Conservation (phyloP, 2,888 invertebrate genomes). For the Theodoxus fluviatilis region DNA sequence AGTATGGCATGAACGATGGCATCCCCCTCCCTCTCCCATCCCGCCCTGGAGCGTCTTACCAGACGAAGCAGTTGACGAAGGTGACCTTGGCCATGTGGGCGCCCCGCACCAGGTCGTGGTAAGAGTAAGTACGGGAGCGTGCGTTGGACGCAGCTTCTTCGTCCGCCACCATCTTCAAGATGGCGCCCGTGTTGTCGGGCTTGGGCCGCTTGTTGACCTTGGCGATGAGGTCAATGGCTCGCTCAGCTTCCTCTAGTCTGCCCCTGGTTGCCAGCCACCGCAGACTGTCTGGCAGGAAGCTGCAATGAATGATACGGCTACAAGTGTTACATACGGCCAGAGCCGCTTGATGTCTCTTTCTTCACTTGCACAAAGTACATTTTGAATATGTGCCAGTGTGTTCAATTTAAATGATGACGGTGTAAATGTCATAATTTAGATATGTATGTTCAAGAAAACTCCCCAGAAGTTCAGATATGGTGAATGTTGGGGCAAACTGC, state of each 20-base stretch:
- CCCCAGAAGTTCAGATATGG: too few relatives aligned
- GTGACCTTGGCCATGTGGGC: too few relatives aligned
- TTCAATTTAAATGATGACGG: not conserved
- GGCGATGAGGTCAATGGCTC: slow-evolving; percentile 36
- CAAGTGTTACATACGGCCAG: too few relatives aligned
- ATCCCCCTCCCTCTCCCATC: too few relatives aligned
- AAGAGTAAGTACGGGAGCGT: too few relatives aligned
- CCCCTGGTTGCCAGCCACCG: slow-evolving; percentile 43
- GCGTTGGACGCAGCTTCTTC: too few relatives aligned
- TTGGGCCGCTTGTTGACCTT: slow-evolving; percentile 36
- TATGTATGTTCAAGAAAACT: not conserved
- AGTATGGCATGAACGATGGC: too few relatives aligned
- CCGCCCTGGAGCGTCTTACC: too few relatives aligned
- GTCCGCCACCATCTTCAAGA: slow-evolving; percentile 27
- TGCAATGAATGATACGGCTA: slow-evolving; percentile 19
- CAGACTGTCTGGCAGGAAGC: slow-evolving; percentile 43
- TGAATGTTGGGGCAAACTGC: too few relatives aligned
- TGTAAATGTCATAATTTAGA: not conserved
- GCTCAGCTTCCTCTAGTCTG: slow-evolving; percentile 38
- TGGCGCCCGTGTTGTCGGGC: slow-evolving; percentile 29
- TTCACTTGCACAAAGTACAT: not conserved
- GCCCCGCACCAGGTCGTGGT: too few relatives aligned
- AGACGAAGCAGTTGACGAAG: too few relatives aligned
- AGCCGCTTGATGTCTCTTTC: too few relatives aligned
- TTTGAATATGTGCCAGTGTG: not conserved